phyloP scores from a whole-genome alignment of 1,140 invertebrate genomes.

The Lepidurus couesii region DNA sequence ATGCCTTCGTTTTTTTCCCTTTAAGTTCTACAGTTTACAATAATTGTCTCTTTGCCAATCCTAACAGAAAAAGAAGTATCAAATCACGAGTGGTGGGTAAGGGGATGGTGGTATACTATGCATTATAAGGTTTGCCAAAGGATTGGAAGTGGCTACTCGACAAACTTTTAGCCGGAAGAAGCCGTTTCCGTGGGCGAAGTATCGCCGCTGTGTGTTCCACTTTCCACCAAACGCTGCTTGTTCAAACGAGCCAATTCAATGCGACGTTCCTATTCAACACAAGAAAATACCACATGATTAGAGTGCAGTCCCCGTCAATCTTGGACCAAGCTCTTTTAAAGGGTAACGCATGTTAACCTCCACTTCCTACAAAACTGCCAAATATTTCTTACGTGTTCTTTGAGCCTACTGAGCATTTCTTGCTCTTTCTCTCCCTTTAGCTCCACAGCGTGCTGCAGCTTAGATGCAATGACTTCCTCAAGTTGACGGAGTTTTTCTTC shows the following conservation, averaged over 20 bases:
- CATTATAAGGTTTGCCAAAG: constrained; percentile 4
- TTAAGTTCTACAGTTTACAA: constrained; percentile 4
- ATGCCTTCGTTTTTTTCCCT: background rate
- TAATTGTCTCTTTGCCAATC: background rate
- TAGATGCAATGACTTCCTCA: constrained; percentile 24
- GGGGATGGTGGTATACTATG: constrained; percentile 6
- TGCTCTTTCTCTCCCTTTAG: constrained; percentile 19
- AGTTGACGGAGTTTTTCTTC: constrained; percentile 23
- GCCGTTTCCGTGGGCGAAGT: constrained; percentile 24
- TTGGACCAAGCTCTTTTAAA: background rate
- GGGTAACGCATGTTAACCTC: too few relatives aligned
- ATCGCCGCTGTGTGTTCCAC: constrained; percentile 25
- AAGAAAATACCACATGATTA: background rate
- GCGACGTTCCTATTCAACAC: constrained; percentile 14
- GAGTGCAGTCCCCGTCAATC: too few relatives aligned
- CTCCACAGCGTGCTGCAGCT: constrained; percentile 22
- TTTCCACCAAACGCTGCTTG: background rate
- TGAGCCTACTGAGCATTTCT: constrained; percentile 27
- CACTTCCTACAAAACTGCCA: background rate
- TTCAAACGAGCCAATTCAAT: constrained; percentile 26
- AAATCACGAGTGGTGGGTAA: constrained; percentile 4
- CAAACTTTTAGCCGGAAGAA: constrained; percentile 27
- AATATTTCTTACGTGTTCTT: constrained; percentile 25
- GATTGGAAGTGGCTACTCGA: constrained; percentile 17
- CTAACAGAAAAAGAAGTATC: background rate